Percentiles rank a stretch among this genome's conserved stretches.
These are phyloP conservation scores for Cosmia trapezina DNA, from an alignment of 2,888 invertebrate species.

Conservation along the genomic window DNA sequence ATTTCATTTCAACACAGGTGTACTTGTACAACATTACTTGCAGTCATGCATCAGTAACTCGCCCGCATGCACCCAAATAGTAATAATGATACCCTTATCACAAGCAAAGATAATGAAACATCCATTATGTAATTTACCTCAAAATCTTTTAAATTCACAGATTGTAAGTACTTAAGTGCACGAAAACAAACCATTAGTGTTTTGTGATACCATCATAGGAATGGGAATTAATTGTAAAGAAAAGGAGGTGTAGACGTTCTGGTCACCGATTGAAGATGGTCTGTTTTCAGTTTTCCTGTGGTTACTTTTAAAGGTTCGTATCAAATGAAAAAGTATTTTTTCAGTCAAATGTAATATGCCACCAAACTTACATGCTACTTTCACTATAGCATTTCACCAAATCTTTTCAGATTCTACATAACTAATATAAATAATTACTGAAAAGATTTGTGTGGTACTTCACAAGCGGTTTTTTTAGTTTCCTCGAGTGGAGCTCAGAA, in stretches of 20 bases:
- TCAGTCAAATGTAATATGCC: neutral
- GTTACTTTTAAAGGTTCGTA: neutral
- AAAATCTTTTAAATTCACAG: conserved; percentile 37
- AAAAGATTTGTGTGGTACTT: neutral
- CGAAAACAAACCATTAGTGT: conserved; percentile 23
- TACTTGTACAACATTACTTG: too few species aligned
- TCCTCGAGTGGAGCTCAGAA: neutral
- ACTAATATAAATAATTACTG: neutral
- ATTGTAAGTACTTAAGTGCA: conserved; percentile 28
- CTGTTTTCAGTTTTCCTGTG: neutral
- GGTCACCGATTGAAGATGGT: neutral
- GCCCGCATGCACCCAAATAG: conserved; percentile 40
- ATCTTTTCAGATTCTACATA: neutral
- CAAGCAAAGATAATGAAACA: conserved; percentile 32
- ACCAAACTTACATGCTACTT: neutral
- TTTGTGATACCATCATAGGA: neutral
- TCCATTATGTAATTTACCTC: conserved; percentile 45
- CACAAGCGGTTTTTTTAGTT: neutral
- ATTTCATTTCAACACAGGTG: too few species aligned
- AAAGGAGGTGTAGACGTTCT: neutral
- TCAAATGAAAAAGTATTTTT: neutral
- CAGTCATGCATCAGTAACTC: conserved; percentile 4
- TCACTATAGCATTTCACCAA: neutral
- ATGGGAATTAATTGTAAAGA: neutral
- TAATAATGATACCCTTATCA: conserved; percentile 35